Conservation (phyloP, 2,888 invertebrate species). For the Dione vanillae region DNA sequence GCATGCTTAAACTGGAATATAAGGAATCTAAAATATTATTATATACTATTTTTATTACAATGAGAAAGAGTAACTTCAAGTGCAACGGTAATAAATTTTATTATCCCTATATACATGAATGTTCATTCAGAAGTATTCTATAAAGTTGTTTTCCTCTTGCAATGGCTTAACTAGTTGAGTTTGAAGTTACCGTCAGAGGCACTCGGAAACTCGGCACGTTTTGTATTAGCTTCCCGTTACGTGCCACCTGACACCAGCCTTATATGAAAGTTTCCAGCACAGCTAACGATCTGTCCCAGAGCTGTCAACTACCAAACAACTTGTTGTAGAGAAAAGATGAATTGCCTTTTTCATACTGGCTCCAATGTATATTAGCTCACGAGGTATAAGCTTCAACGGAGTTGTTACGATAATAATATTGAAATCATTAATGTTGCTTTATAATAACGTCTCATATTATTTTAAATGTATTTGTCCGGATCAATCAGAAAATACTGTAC, state of each 20-base stretch:
- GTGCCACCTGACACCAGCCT: slow-evolving; percentile 55
- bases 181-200: slow-evolving; percentile 44
- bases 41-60: background rate
- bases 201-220: slow-evolving; percentile 54
- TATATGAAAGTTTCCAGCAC: slow-evolving; percentile 24
- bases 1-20: background rate
- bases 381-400: background rate
- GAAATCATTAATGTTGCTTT: too few relatives aligned
- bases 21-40: background rate
- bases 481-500: too few relatives aligned
- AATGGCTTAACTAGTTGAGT: slow-evolving; percentile 37
- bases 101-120: slow-evolving; percentile 7
- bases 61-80: background rate
- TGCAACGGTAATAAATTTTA: slow-evolving; percentile 14
- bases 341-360: slow-evolving; percentile 1
- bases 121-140: slow-evolving; percentile 27
- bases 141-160: slow-evolving; percentile 30
- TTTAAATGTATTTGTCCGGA: too few relatives aligned
- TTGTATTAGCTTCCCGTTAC: slow-evolving; percentile 58
- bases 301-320: slow-evolving; percentile 19
- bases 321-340: slow-evolving; percentile 8
- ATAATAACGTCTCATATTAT: too few relatives aligned
- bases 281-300: slow-evolving; percentile 30
- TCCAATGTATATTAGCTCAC: background rate
- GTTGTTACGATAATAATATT: background rate